These are phyloP conservation scores for Palloptera scutellata DNA, from an alignment of 2,888 invertebrate species.

Conservation along the genomic window DNA sequence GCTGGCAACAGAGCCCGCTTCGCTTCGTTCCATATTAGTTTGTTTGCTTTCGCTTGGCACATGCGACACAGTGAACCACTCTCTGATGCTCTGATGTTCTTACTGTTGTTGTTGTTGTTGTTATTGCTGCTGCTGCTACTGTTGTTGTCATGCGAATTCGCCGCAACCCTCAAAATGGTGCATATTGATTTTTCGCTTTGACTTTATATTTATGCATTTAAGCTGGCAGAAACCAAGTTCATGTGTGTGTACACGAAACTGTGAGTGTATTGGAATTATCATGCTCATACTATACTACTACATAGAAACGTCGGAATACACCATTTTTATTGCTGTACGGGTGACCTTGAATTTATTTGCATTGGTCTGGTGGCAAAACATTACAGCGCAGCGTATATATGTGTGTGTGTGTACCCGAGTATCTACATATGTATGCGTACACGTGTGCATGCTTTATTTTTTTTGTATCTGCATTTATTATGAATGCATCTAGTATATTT, in stretches of 20 bases:
- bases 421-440: constrained; percentile 18
- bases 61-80: constrained; percentile 19
- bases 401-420: constrained; percentile 8
- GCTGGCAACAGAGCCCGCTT: not conserved
- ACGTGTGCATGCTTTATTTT: constrained; percentile 11
- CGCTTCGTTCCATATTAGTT: not conserved
- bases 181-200: constrained; percentile 22
- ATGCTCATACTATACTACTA: not conserved
- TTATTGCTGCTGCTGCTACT: constrained; percentile 10
- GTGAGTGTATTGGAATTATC: constrained; percentile 11
- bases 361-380: constrained; percentile 5
- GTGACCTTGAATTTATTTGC: constrained; percentile 21
- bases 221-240: not conserved
- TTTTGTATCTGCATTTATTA: constrained; percentile 5
- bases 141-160: not conserved
- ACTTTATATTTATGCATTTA: not conserved
- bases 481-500: constrained; percentile 5
- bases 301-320: not conserved
- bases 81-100: not conserved
- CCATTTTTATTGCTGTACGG: constrained; percentile 13
- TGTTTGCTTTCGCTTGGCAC: not conserved
- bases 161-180: not conserved
- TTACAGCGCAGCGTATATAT: not conserved
- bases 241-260: constrained; percentile 8
- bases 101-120: not conserved